A percentile compares a stretch with the other conserved stretches of the same genome.
Evolutionary conservation across 2,113 vertebrate genomes (phyloP).

Genomic region (Macrotus californicus): DNA sequence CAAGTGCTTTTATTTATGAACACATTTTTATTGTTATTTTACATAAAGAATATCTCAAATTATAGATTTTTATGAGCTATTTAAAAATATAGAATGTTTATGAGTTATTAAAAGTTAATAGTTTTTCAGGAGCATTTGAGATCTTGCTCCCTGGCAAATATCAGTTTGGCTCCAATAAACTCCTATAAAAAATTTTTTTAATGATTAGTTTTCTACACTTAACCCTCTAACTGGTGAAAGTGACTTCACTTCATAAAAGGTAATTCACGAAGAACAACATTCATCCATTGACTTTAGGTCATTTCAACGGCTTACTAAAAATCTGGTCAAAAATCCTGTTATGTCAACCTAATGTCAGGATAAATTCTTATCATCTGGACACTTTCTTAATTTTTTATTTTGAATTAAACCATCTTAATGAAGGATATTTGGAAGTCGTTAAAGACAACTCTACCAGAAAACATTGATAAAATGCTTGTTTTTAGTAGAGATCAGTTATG

Average conservation of each 20-base stretch:
- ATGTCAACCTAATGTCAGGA: neutral
- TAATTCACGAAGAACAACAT: neutral
- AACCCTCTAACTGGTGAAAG: neutral
- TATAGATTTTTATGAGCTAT: neutral
- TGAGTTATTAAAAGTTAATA: neutral
- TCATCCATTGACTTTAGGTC: neutral
- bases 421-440: neutral
- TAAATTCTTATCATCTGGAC: conserved; percentile 12
- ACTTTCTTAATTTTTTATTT: neutral
- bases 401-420: neutral
- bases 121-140: neutral
- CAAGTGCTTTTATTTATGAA: neutral
- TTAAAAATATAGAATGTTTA: neutral
- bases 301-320: neutral
- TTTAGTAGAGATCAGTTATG: neutral
- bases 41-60: neutral
- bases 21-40: neutral
- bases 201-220: neutral
- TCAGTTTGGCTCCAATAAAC: neutral
- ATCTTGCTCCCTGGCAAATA: neutral
- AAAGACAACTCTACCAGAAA: neutral
- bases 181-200: neutral
- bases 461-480: neutral
- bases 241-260: neutral
- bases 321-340: neutral